Conservation (phyloP, 2,797 vertebrate species). For the Kryptopterus vitreolus region DNA sequence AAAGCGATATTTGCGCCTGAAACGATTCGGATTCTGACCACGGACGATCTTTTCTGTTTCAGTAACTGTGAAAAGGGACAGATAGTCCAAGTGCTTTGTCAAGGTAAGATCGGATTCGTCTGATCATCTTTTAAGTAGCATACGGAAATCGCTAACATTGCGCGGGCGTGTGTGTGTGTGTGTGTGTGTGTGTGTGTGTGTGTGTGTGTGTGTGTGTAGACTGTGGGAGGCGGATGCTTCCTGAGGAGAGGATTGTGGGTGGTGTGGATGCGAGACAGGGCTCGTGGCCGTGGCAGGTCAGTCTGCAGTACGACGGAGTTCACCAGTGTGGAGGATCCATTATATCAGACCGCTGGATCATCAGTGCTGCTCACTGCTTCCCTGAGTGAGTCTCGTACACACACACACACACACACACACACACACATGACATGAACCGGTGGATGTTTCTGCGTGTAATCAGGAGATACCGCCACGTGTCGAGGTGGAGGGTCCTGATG, state of each 20-base stretch:
- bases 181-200: too few relatives aligned
- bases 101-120: slow-evolving; percentile 73
- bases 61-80: slow-evolving; percentile 84
- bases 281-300: slow-evolving; percentile 91
- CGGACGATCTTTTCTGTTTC: slow-evolving; percentile 59
- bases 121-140: too few relatives aligned
- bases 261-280: slow-evolving; percentile 84
- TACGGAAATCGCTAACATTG: too few relatives aligned
- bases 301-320: slow-evolving; percentile 83
- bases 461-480: slow-evolving; percentile 80
- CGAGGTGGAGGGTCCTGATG: slow-evolving; percentile 83
- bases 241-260: slow-evolving; percentile 86
- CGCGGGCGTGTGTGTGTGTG: too few relatives aligned
- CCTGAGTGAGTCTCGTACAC: slow-evolving; percentile 76
- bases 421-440: neutral
- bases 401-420: slow-evolving; percentile 19
- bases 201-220: slow-evolving; percentile 64
- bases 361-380: slow-evolving; percentile 90
- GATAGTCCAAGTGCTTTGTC: slow-evolving; percentile 82
- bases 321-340: slow-evolving; percentile 91
- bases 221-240: slow-evolving; percentile 85
- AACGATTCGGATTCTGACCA: slow-evolving; percentile 8
- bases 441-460: neutral
- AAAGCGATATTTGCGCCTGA: too few relatives aligned
- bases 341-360: slow-evolving; percentile 86